Base-by-base conservation (phyloP, 2,888 invertebrate species). In the Labia minor region DNA sequence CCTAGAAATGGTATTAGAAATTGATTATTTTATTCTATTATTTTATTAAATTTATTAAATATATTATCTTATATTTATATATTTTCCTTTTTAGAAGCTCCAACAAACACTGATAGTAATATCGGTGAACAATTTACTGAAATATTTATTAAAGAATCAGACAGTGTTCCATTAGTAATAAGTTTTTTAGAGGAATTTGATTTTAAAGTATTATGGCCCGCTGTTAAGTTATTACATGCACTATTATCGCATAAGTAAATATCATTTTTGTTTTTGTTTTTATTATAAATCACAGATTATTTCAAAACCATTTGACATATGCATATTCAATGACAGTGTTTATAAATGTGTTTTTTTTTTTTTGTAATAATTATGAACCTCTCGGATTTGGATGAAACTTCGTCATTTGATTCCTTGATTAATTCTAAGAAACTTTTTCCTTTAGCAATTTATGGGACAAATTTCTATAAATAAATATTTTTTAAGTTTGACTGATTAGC, bases 101-200 rank as follows among this genome's bases (percentile, higher is more conserved):
- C 72, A 14, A 74, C 72, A 67, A 89, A n/a, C 14, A 4, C 49
- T n/a, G n/a, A n/a, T n/a, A 49, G 2, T 49, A 49, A 90, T 76
- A 86, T 94, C 21, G 94, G 95, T 1, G 91, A 91, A 75, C 93
- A 94, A 74, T 98, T 97, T 77, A 95, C 97, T 0, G 97, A 97
- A 80, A 96, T 97, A 84, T 96, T 95, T 77, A 89, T 95, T 33
- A 97, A 97, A 77, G 88, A 88, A 72, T 80, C 86, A 19, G 91
- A 94, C 72, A 93, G 92, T 77, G 87, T 96, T 10, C 83, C 87
- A 63, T 77, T 92, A 20, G 82, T 96, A 0, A 79, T 98, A 71
- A 86, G 89, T 67, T 85, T 94, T 68, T 79, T 98, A 63, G 96
- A 96, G 77, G 97, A 97, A 76, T 96, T 92, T 78, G 96, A 98